These are phyloP conservation scores for Cladopsammia gracilis DNA, from an alignment of 64 coral and sea anemone genomes.

Conservation along the genomic window DNA sequence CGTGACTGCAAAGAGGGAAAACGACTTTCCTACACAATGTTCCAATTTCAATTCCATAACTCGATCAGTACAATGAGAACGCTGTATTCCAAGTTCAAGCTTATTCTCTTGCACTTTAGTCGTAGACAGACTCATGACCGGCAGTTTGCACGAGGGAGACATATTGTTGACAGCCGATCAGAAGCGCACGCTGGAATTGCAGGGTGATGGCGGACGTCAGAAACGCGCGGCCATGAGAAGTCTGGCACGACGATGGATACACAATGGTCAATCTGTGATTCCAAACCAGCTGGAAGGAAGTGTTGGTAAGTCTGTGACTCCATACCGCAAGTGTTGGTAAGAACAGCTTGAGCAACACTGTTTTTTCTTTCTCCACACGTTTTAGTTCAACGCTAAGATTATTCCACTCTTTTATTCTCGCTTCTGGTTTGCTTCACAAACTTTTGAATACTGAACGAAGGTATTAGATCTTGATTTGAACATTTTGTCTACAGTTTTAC, in stretches of 20 bases:
- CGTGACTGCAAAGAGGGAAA: too few species aligned
- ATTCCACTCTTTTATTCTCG: too few species aligned
- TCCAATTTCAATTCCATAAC: too few species aligned
- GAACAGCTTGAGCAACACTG: too few species aligned
- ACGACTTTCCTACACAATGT: too few species aligned
- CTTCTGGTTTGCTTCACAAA: too few species aligned
- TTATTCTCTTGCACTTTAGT: background rate
- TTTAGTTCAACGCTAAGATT: too few species aligned
- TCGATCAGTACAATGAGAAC: too few species aligned
- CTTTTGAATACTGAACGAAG: too few species aligned
- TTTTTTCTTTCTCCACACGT: too few species aligned
- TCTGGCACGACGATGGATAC: background rate
- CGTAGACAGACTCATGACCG: background rate
- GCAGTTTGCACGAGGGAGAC: background rate
- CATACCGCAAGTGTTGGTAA: background rate
- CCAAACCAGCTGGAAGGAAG: constrained; percentile 6
- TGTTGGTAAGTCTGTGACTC: background rate
- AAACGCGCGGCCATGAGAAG: constrained; percentile 16
- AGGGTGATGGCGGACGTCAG: background rate
- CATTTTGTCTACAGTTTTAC: too few species aligned
- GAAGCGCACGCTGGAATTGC: background rate
- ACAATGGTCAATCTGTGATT: background rate
- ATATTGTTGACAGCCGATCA: background rate
- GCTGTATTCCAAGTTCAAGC: background rate
- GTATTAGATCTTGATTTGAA: too few species aligned